Base-by-base conservation (phyloP, 2,113 vertebrate species). In the Hippocampus guttulatus region DNA sequence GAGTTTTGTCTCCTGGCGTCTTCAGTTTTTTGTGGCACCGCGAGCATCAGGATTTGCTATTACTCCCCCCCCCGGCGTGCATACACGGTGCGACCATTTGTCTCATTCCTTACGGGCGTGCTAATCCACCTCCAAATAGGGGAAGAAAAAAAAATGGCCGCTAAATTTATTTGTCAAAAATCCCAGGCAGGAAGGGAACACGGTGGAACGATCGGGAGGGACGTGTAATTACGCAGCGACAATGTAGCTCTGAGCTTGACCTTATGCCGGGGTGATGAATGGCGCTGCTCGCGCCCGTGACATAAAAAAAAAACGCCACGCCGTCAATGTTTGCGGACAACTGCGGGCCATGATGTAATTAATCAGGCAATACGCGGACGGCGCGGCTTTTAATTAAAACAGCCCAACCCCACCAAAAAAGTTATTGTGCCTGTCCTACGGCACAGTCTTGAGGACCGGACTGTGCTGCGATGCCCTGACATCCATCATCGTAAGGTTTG, bases 221-320 rank as follows among this genome's bases (percentile, higher is more conserved):
- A 87, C 74, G 57, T 67, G 76, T 88, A 90, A 90, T 92, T 91
- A 92, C 80, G 77, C 68, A 83, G 74, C 76, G 27, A 78, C 73
- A 80, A 64, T 83, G 83, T 75, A 76, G 81, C 78, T 84, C 78
- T 78, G 85, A 70, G 78, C 76, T 77, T 90, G 89, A 92, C 90
- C 90, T 88, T 81, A 87, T 76, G 64, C 7, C 8, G 62, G 45
- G 83, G 74, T 92, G 90, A 92, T 92, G 74, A 89, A 93, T 91
- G 89, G 84, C 43, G 60, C 69, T 11, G 80, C 79, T 77, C 73
- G 77, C 73, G 69, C 72, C 76, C 76, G 73, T 75, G 82, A 84
- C 87, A 81, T 73, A 67, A 81, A 38, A 6, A 33, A 33, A 38
- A 33, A 33, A 84, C 84, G 77, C 52, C 76, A 84, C 81, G 79